Conservation (phyloP, 2,797 vertebrate species). For the Australoheros facetus region DNA sequence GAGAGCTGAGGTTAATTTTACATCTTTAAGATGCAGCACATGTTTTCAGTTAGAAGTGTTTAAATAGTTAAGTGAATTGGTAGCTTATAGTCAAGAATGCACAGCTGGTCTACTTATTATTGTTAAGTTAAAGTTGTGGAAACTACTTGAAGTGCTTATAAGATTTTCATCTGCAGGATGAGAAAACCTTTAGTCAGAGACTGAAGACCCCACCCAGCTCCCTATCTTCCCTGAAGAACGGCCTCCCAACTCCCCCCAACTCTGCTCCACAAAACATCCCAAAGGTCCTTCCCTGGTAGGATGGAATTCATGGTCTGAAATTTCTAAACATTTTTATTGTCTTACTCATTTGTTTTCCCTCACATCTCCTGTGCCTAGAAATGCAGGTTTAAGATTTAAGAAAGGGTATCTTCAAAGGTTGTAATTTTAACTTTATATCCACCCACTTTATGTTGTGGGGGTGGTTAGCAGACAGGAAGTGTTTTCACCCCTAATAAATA, state of each 20-base stretch:
- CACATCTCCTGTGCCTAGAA: neutral
- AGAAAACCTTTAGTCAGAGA: constrained; percentile 72
- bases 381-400: constrained; percentile 19
- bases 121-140: neutral
- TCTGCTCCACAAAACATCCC: constrained; percentile 85
- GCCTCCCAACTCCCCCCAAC: constrained; percentile 63
- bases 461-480: neutral
- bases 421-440: neutral
- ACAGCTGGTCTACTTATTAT: neutral
- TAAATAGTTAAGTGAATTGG: neutral
- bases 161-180: constrained; percentile 75
- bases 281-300: constrained; percentile 63
- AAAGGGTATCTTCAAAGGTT: neutral
- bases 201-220: constrained; percentile 74
- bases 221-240: constrained; percentile 78
- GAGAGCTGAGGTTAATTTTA: constrained; percentile 79
- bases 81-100: neutral
- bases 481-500: neutral
- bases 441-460: neutral
- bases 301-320: neutral
- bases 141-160: neutral
- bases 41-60: neutral
- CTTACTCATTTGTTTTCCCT: neutral
- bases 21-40: neutral
- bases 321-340: neutral